Evolutionary conservation across 2,888 invertebrate genomes (phyloP), one percentile per base, ranked within the genome.

Genomic region (Oligia fasciuncula): DNA sequence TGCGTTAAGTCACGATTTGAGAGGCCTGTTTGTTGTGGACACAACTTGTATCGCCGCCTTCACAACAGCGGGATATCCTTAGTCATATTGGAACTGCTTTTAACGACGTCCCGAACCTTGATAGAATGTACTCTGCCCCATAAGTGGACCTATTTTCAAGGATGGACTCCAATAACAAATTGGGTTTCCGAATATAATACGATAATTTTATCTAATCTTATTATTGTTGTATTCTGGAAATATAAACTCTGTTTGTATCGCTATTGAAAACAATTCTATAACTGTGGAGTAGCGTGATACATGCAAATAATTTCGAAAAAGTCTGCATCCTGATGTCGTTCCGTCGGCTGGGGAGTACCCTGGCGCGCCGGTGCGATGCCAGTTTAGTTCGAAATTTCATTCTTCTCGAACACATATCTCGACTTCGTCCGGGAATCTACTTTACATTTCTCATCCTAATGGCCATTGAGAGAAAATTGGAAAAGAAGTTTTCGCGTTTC

Each of bases 401-500:
- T 96, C 96, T 96, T 95, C 93, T 93, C 94, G 92, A 95, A 96
- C 95, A 95, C 95, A 96, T 95, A 96, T 96, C 95, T 95, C 94
- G 95, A 94, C 93, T 95, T 94, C 95, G 93, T 93, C 92, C 94
- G 94, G 93, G 94, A 96, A 96, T 96, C 96, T 96, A 96, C 95
- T 96, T 96, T 96, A 95, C 96, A 96, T 96, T 97, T 96, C 95
- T 96, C 96, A 96, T 96, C 96, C 95, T 96, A 97, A 97, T 96
- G 96, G 96, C 96, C 95, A 96, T 96, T 95, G 95, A 94, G 94
- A 95, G 96, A 96, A 96, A 96, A 96, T 96, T 96, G 96, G 96
- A 96, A 96, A 95, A 94, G 95, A 96, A 96, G 95, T 95, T 96
- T 89, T 95, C 95, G 93, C 92, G 91, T 95, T 95, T 93, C 93